Base-by-base conservation (phyloP, 2,888 invertebrate species). In the Macrosoma leucophasiata region DNA sequence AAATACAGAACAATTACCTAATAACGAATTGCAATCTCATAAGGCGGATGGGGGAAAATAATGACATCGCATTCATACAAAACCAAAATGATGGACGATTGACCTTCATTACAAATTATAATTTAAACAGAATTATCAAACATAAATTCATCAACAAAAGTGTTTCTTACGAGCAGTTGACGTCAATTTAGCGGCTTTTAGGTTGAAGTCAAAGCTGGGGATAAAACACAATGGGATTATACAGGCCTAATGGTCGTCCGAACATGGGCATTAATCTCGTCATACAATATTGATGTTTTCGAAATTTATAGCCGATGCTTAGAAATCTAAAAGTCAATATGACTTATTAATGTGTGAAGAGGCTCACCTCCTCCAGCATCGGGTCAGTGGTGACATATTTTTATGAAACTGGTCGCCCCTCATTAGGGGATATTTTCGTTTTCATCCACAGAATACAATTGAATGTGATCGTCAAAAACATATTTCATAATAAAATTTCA, bases 221-320 rank as follows among this genome's bases (percentile, higher is more conserved):
- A 76, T 77, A 73, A 78, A 79, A 72, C 57, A 82, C 79, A 82
- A 82, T 81, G 66, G 79, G 56, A 74, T 82, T 81, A 79, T 76
- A 61, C 74, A 61, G 64, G 61, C 72, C 72, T 78, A 82, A 79
- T 82, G 82, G 79, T 62, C 69, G 56, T 42, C 70, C 70, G 60
- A 79, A 82, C 82, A 82, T 77, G 79, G 81, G 79, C 82, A 82
- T 84, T 82, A 75, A 81, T 76, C 72, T 74, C 71, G 53, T 77
- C 76, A 79, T 79, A 78, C 74, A 79, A 81, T 79, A 82, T 82
- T 81, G 78, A 82, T 79, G 81, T 74, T 63, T 65, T 59, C 62
- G 61, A 63, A 75, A 82, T 84, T 84, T 82, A 82, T 82, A 53
- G 75, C 70, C 65, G 54, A 52, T 63, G 67, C 62, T 67, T 65